A percentile compares a stretch with the other conserved stretches of the same genome.
These are phyloP conservation scores for Clarias gariepinus DNA, from an alignment of 2,113 vertebrate species.

Conservation along the genomic window DNA sequence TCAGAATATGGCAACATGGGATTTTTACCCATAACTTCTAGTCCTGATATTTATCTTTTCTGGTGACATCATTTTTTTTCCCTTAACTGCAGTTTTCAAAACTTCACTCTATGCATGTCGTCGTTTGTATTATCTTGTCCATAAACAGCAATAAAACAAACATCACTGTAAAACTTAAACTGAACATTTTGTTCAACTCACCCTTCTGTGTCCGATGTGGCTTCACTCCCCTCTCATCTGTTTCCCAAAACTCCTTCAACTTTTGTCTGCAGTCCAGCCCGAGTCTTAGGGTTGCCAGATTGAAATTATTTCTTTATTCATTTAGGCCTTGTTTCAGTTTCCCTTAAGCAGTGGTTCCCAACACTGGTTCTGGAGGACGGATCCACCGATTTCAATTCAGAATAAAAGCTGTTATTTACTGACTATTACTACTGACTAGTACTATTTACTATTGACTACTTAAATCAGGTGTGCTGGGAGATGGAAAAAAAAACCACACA, in stretches of 20 bases:
- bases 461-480: too few relatives aligned
- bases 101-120: not conserved
- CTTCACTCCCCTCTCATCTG: slow-evolving; percentile 23
- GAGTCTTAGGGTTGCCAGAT: slow-evolving; percentile 1
- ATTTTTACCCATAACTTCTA: not conserved
- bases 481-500: too few relatives aligned
- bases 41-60: not conserved
- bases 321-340: not conserved
- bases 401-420: too few relatives aligned
- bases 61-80: not conserved
- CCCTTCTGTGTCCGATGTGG: slow-evolving; percentile 24
- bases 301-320: not conserved
- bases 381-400: too few relatives aligned
- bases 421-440: too few relatives aligned
- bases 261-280: slow-evolving; percentile 15
- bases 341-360: too few relatives aligned
- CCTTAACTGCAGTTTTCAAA: not conserved
- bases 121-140: not conserved
- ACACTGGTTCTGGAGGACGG: too few relatives aligned
- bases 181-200: slow-evolving; percentile 5
- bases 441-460: too few relatives aligned
- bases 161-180: not conserved
- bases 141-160: not conserved
- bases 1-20: not conserved
- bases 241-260: slow-evolving; percentile 12